phyloP scores from a whole-genome alignment of 2,888 invertebrate genomes.

The Tanypteryx hageni region DNA sequence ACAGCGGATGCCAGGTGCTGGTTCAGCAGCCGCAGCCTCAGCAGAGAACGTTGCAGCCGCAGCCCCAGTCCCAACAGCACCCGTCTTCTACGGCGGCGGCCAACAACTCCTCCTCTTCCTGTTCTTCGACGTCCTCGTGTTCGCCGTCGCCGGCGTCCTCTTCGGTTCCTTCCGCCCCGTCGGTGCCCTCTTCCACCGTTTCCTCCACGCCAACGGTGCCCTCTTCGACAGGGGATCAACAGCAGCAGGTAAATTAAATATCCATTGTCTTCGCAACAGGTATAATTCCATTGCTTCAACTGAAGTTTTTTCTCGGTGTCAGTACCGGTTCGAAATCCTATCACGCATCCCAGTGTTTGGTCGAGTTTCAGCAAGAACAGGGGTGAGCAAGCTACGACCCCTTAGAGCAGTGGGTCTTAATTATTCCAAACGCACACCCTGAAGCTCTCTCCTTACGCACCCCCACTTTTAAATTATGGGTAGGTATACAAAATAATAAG shows the following conservation, averaged over 20 bases:
- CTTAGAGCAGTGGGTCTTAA: no score
- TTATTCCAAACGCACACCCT: no score
- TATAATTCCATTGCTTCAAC: no score
- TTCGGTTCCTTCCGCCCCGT: neutral
- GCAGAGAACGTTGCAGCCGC: conserved; percentile 69
- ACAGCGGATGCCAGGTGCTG: conserved; percentile 66
- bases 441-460: no score
- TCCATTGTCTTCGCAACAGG: neutral
- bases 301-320: neutral
- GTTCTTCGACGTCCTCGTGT: conserved; percentile 63
- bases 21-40: neutral
- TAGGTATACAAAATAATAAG: no score
- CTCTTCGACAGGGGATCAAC: conserved; percentile 45
- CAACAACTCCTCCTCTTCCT: conserved; percentile 77
- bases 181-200: neutral
- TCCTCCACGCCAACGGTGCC: conserved; percentile 17
- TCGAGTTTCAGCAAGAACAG: no score
- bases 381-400: no score
- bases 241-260: conserved; percentile 40
- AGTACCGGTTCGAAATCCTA: neutral
- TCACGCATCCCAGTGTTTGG: no score
- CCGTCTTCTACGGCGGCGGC: conserved; percentile 72
- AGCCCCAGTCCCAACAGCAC: conserved; percentile 69
- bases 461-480: no score
- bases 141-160: conserved; percentile 49